These are phyloP conservation scores for Operophtera brumata DNA, from an alignment of 2,888 invertebrate genomes.

Conservation along the genomic window DNA sequence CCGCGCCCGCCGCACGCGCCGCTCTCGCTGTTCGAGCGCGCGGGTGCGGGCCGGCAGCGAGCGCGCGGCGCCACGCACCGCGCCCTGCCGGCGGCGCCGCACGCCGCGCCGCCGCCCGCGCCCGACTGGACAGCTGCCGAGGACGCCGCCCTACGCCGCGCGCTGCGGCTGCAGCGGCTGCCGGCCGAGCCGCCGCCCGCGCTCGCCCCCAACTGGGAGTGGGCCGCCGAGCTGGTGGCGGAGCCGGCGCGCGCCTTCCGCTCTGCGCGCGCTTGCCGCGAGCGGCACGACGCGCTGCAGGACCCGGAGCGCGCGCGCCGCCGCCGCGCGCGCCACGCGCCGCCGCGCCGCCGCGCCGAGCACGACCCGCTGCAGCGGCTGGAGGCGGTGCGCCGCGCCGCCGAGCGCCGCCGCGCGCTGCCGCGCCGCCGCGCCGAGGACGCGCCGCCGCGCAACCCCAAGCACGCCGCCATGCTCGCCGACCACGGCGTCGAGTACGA, in stretches of 20 bases:
- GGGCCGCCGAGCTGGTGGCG: slow-evolving; percentile 94
- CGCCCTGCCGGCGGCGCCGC: slow-evolving; percentile 80
- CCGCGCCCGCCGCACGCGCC: slow-evolving; percentile 88
- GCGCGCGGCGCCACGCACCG: slow-evolving; percentile 83
- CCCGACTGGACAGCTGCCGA: slow-evolving; percentile 96
- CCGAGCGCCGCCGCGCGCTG: slow-evolving; percentile 86
- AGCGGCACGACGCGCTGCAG: slow-evolving; percentile 93
- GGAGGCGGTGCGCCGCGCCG: slow-evolving; percentile 89
- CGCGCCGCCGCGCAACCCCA: slow-evolving; percentile 86
- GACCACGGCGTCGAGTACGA: slow-evolving; percentile 94
- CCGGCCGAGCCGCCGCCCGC: slow-evolving; percentile 85
- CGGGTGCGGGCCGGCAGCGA: slow-evolving; percentile 84
- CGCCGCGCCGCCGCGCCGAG: slow-evolving; percentile 87
- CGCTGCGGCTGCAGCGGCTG: slow-evolving; percentile 84
- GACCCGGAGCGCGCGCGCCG: slow-evolving; percentile 93
- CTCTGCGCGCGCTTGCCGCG: slow-evolving; percentile 94
- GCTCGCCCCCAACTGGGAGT: slow-evolving; percentile 98
- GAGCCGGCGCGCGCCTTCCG: slow-evolving; percentile 92
- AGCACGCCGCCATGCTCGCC: slow-evolving; percentile 90
- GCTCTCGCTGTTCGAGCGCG: slow-evolving; percentile 85
- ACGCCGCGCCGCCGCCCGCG: slow-evolving; percentile 86
- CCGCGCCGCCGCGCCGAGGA: slow-evolving; percentile 89
- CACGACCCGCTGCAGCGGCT: slow-evolving; percentile 73
- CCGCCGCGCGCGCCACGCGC: slow-evolving; percentile 87
- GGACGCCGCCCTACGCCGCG: slow-evolving; percentile 93